Evolutionary conservation across 2,113 vertebrate species (phyloP).

Genomic region (Arvicanthis niloticus): DNA sequence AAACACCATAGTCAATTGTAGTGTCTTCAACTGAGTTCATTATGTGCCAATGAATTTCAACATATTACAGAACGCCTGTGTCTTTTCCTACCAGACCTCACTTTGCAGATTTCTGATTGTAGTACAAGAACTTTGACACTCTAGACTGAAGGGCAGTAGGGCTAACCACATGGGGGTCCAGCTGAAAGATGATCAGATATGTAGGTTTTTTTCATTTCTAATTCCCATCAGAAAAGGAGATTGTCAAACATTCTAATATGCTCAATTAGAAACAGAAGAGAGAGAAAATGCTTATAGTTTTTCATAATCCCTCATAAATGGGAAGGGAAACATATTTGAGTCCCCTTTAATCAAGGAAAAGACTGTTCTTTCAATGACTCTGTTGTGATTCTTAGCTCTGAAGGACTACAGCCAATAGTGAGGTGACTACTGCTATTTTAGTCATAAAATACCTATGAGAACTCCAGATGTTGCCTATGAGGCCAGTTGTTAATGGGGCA

Average conservation of each 20-base stretch:
- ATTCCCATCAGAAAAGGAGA: background rate
- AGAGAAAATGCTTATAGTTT: background rate
- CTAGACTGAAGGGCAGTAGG: background rate
- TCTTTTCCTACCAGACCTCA: background rate
- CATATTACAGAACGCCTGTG: background rate
- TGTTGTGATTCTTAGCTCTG: conserved; percentile 48
- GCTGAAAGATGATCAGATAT: background rate
- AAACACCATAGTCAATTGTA: background rate
- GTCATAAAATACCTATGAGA: conserved; percentile 77
- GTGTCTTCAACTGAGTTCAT: background rate
- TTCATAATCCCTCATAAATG: conserved; percentile 56
- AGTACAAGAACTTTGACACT: background rate
- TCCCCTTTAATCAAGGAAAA: conserved; percentile 63
- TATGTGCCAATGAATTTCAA: background rate
- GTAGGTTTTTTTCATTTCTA: background rate
- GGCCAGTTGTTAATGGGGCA: conserved; percentile 72
- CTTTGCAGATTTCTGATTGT: background rate
- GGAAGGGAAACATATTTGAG: conserved; percentile 27
- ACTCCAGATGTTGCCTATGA: conserved; percentile 75
- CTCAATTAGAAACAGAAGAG: conserved; percentile 62
- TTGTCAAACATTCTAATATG: background rate
- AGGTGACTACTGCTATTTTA: conserved; percentile 71
- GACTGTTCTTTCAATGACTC: conserved; percentile 67
- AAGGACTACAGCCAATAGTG: conserved; percentile 27
- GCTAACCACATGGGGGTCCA: background rate